These are phyloP conservation scores for Herpetotheres cachinnans DNA, from an alignment of 2,113 vertebrate species.

Conservation along the genomic window DNA sequence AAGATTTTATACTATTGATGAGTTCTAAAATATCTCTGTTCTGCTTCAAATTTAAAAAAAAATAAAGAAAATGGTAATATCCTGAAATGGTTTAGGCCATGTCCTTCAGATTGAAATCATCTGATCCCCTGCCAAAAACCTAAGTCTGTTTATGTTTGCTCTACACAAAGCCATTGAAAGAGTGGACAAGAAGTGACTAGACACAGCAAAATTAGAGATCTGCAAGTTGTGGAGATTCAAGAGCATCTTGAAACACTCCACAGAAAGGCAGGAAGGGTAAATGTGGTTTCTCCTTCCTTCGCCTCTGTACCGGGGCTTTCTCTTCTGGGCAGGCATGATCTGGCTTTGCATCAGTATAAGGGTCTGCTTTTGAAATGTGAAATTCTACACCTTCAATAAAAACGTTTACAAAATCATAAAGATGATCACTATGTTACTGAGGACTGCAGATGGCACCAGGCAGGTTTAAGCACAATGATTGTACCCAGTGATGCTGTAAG, in stretches of 20 bases:
- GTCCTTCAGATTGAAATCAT: background rate
- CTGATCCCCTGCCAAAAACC: background rate
- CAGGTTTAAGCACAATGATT: background rate
- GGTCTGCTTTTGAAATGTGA: background rate
- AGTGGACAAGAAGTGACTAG: background rate
- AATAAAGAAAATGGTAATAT: background rate
- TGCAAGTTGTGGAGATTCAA: background rate
- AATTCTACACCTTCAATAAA: background rate
- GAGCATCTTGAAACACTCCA: background rate
- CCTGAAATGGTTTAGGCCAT: background rate
- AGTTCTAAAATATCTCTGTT: background rate
- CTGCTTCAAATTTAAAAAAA: background rate
- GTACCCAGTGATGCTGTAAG: background rate
- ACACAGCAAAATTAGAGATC: background rate
- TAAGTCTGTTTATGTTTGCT: background rate
- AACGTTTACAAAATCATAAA: background rate
- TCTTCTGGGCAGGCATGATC: background rate
- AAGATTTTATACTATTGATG: background rate
- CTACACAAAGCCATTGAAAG: rapidly evolving
- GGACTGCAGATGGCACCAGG: background rate
- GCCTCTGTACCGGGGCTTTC: background rate
- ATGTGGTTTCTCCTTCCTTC: background rate
- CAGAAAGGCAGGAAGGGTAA: background rate
- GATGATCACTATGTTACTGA: background rate
- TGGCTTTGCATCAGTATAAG: rapidly evolving